Conservation (phyloP, 2,888 invertebrate genomes). For the Phrixothrix hirtus region DNA sequence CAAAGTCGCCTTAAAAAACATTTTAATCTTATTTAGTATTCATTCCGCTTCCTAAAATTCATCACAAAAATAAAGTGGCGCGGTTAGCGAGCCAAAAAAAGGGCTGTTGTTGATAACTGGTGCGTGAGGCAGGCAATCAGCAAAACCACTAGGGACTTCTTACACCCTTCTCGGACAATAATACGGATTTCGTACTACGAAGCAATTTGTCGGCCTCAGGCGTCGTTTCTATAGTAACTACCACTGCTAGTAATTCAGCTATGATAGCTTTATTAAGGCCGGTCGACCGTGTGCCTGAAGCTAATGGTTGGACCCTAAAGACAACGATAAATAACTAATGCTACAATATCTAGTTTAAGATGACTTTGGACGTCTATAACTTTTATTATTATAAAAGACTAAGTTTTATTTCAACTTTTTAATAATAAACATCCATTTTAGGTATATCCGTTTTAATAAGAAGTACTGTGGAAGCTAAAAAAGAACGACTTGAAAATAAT, state of each 20-base stretch:
- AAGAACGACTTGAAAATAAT: no score
- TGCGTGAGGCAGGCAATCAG: slow-evolving; percentile 27
- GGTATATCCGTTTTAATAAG: no score
- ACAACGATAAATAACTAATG: slow-evolving; percentile 47
- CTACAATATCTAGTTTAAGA: slow-evolving; percentile 33
- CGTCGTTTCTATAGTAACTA: slow-evolving; percentile 39
- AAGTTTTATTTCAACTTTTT: no score
- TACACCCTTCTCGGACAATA: slow-evolving; percentile 30
- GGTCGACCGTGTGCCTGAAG: slow-evolving; percentile 45
- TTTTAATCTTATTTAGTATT: slow-evolving; percentile 12
- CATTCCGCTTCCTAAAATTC: slow-evolving; percentile 13
- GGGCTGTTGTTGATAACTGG: slow-evolving; percentile 24
- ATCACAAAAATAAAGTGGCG: slow-evolving; percentile 15
- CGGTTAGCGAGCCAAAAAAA: slow-evolving; percentile 17
- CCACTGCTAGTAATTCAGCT: slow-evolving; percentile 41
- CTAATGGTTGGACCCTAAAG: slow-evolving; percentile 47
- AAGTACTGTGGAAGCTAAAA: no score
- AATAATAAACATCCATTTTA: no score
- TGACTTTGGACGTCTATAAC: no score
- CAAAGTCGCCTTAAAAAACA: slow-evolving; percentile 3
- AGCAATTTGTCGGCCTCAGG: slow-evolving; percentile 40
- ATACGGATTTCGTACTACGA: slow-evolving; percentile 29
- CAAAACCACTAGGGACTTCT: slow-evolving; percentile 29
- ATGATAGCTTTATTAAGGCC: slow-evolving; percentile 51
- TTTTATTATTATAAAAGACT: no score